Base-by-base conservation (phyloP, 35 echinoderm and acorn worm genomes). In the Lytechinus pictus region DNA sequence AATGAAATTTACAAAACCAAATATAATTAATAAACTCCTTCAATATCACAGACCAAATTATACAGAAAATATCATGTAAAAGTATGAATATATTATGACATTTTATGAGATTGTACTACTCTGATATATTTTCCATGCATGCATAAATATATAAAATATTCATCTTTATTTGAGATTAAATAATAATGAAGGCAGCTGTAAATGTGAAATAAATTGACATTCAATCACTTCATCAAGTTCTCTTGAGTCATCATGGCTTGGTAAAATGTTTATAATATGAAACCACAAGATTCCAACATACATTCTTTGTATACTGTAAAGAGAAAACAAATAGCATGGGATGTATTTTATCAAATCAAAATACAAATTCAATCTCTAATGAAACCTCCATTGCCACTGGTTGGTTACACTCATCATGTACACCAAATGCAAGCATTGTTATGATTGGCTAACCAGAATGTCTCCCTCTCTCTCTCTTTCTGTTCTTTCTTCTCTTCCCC, bases 121-220 rank as follows among this genome's bases (percentile, higher is more conserved):
- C 66, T 24, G 21, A 79, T 19, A 79, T 79, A 79, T 79, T 79
- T 79, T 24, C 66, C 33, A 24, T 79, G 66, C 66, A 79, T 79
- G 66, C 66, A 79, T 79, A 79, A 79, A 79, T 79, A 79, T 79
- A 79, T 79, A 79, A 79, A 79, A 79, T 79, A 79, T n/a, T 79
- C 14, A 16, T 79, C 66, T 79, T 79, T 79, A 79, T 79, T 79
- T 79, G 66, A 79, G 66, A 79, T 24, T 24, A 79, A 79, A 79
- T 79, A 79, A 79, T 24, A 79, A 79, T 79, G 12, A 79, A 79
- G 66, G 66, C 66, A 79, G 66, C 66, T 79, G 16, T 79, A 1
- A 44, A 44, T 44, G 33, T 44, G 33, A 44, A 79, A 3, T 79
- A 79, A 58, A 79, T 16, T 79, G 66, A 79, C n/a, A 79, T 79